Conservation (phyloP, 2,797 vertebrate species). For the Enteromius afrohamiltoni region DNA sequence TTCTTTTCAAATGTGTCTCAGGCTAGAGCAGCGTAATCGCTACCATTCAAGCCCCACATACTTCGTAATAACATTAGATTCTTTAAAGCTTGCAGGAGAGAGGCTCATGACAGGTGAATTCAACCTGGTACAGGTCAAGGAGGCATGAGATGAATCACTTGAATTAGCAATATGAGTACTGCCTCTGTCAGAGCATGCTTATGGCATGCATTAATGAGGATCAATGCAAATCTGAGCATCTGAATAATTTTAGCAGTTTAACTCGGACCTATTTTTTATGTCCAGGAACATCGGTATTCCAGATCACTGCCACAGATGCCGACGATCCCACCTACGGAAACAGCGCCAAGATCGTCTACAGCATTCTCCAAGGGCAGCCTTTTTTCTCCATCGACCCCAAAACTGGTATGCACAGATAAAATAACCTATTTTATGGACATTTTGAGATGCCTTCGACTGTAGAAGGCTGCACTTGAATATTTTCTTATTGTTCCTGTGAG, state of each 20-base stretch:
- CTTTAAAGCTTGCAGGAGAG: constrained; percentile 26
- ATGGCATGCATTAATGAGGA: constrained; percentile 14
- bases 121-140: constrained; percentile 31
- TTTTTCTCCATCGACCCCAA: constrained; percentile 89
- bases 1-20: background rate
- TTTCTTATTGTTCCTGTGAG: constrained; percentile 16
- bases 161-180: constrained; percentile 2
- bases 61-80: constrained; percentile 24
- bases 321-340: constrained; percentile 88
- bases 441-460: constrained; percentile 10
- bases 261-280: background rate
- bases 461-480: constrained; percentile 24
- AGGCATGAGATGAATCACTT: constrained; percentile 35
- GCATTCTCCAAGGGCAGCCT: constrained; percentile 86
- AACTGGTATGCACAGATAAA: constrained; percentile 76
- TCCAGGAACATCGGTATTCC: constrained; percentile 76
- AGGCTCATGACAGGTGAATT: constrained; percentile 33
- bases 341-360: constrained; percentile 88
- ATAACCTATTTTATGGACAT: background rate
- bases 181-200: background rate
- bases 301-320: constrained; percentile 86
- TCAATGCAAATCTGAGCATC: background rate
- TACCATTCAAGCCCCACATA: constrained; percentile 2
- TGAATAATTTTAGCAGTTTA: constrained; percentile 4
- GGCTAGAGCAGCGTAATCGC: background rate